Evolutionary conservation across 2,888 invertebrate genomes (phyloP).

Genomic region (Drosophila robusta): DNA sequence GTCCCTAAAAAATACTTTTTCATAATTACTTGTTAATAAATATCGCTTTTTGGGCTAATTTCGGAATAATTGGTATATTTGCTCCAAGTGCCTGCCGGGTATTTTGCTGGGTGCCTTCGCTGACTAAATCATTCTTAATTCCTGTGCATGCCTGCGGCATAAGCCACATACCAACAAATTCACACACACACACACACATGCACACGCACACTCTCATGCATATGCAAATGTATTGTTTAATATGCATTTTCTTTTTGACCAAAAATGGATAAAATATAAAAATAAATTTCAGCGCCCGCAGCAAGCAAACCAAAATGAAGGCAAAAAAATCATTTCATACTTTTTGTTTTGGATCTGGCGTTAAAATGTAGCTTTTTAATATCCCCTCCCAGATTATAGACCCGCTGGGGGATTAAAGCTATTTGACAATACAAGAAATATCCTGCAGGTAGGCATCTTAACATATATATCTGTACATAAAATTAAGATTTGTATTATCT

Average conservation of each 20-base stretch:
- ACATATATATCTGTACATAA: too few relatives aligned
- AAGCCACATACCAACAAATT: constrained; percentile 8
- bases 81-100: constrained; percentile 1
- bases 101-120: constrained; percentile 4
- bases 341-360: constrained; percentile 6
- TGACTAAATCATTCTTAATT: constrained; percentile 1
- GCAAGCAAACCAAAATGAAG: constrained; percentile 3
- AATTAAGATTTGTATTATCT: too few relatives aligned
- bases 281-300: constrained; percentile 9
- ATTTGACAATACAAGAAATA: background rate
- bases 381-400: background rate
- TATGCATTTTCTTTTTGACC: constrained; percentile 34
- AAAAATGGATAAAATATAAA: constrained; percentile 15
- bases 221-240: constrained; percentile 29
- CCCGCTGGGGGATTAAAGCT: background rate
- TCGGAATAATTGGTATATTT: background rate
- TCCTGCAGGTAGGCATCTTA: too few relatives aligned
- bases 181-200: constrained; percentile 13
- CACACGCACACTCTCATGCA: constrained; percentile 6
- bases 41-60: background rate
- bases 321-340: constrained; percentile 11
- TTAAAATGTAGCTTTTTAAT: constrained; percentile 8
- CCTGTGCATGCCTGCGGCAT: constrained; percentile 15
- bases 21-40: background rate
- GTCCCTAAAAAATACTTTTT: too few relatives aligned